Conservation (phyloP, 2,113 vertebrate species). For the Pygoscelis adeliae region DNA sequence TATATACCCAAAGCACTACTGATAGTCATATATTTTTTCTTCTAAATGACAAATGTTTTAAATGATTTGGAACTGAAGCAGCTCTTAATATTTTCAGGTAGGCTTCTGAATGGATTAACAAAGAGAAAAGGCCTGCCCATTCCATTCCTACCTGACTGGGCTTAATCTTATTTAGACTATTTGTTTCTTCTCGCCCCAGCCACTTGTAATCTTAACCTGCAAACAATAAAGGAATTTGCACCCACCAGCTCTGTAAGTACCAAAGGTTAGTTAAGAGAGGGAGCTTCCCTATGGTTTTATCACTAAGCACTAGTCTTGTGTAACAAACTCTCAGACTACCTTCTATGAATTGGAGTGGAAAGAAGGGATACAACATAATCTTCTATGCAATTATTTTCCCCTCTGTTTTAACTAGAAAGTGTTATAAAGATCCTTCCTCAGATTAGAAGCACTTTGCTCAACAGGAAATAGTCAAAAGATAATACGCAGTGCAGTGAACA, state of each 20-base stretch:
- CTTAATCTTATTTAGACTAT: background rate
- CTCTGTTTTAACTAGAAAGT: background rate
- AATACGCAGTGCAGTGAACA: background rate
- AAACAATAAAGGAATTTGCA: background rate
- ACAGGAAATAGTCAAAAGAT: background rate
- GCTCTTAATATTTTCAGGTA: background rate
- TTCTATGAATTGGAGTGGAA: background rate
- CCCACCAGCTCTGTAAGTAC: background rate
- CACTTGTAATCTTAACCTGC: background rate
- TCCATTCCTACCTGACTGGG: background rate
- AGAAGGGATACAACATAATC: background rate
- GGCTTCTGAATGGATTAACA: background rate
- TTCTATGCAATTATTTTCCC: background rate
- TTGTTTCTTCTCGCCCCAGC: background rate
- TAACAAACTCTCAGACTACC: background rate
- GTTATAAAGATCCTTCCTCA: background rate
- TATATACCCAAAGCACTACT: background rate
- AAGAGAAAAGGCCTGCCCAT: background rate
- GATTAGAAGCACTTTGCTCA: background rate
- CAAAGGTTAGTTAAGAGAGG: background rate
- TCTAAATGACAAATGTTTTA: background rate
- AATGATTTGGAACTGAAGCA: background rate
- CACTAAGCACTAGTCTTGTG: background rate
- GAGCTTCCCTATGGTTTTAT: background rate
- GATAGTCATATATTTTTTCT: background rate